These are phyloP conservation scores for Rhodeus uyekii DNA, from an alignment of 2,797 vertebrate species.

Conservation along the genomic window DNA sequence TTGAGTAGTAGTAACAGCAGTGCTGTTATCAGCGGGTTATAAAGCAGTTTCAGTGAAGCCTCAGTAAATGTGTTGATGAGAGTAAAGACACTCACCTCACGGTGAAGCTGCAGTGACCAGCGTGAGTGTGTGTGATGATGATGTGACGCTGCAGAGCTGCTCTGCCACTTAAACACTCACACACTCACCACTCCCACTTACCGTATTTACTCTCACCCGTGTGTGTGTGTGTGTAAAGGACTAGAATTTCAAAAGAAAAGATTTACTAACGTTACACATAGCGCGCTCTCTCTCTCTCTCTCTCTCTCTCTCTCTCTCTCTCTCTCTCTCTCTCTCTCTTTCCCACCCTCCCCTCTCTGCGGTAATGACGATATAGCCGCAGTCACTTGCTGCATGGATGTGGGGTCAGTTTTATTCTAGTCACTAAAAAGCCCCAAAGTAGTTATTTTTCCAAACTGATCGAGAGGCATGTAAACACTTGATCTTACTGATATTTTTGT, in stretches of 20 bases:
- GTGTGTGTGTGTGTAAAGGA: neutral
- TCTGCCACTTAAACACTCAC: conserved; percentile 59
- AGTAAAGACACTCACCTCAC: conserved; percentile 67
- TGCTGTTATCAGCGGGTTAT: neutral
- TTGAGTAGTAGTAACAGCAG: neutral
- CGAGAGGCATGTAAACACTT: too few species aligned
- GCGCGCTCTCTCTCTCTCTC: neutral
- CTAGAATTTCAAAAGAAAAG: neutral
- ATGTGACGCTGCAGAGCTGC: conserved; percentile 56
- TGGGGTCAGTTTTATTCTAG: too few species aligned
- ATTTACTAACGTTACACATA: neutral
- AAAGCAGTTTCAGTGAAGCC: neutral
- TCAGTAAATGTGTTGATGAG: neutral
- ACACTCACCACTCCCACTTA: conserved; percentile 70
- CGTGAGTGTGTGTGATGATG: neutral
- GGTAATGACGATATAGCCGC: too few species aligned
- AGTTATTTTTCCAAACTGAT: too few species aligned
- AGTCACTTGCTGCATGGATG: too few species aligned
- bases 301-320: conserved; percentile 8
- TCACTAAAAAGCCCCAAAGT: too few species aligned
- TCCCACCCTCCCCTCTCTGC: neutral
- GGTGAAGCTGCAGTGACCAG: conserved; percentile 15
- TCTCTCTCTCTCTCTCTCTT: neutral
- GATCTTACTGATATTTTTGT: too few species aligned
- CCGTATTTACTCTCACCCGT: neutral